These are phyloP conservation scores for Rhinolophus sinicus DNA, from an alignment of 2,113 vertebrate genomes.

Conservation along the genomic window DNA sequence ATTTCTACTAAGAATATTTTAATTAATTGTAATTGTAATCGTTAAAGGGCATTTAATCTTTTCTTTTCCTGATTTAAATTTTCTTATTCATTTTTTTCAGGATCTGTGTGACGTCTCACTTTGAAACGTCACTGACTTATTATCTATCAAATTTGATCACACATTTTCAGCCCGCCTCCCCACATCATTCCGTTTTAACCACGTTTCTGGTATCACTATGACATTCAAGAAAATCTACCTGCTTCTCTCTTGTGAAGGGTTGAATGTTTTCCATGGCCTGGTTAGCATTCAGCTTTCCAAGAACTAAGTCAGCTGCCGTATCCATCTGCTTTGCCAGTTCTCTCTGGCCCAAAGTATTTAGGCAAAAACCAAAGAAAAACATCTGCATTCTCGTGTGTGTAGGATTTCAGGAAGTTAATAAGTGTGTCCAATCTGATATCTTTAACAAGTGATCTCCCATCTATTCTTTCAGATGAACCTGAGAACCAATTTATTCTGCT, in stretches of 20 bases:
- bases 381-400: not conserved
- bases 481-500: not conserved
- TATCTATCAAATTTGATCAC: not conserved
- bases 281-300: not conserved
- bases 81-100: not conserved
- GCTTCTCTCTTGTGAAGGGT: not conserved
- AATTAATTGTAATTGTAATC: conserved; percentile 6
- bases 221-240: not conserved
- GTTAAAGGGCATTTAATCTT: not conserved
- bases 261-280: not conserved
- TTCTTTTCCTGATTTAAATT: not conserved
- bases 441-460: not conserved
- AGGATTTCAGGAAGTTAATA: not conserved
- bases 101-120: not conserved
- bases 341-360: not conserved
- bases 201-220: not conserved
- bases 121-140: not conserved
- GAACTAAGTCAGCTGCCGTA: not conserved
- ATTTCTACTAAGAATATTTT: conserved; percentile 2
- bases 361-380: not conserved
- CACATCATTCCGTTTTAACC: not conserved
- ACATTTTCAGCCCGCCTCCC: not conserved
- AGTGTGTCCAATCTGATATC: not conserved
- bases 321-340: not conserved
- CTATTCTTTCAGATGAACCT: not conserved